Evolutionary conservation across 2,888 invertebrate species (phyloP).

Genomic region (Apamea crenata): DNA sequence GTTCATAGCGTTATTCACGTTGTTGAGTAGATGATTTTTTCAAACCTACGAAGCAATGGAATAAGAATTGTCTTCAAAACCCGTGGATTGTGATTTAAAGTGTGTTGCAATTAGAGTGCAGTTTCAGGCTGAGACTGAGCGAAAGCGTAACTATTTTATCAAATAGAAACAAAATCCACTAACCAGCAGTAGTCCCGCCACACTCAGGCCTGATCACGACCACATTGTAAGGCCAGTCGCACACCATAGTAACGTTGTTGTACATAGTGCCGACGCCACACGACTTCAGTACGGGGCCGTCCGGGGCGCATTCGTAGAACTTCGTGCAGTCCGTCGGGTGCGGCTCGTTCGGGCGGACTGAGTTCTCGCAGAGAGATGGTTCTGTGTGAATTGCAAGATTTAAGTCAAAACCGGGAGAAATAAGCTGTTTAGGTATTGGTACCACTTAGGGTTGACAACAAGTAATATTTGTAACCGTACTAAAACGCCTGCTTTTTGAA

Average conservation of each 20-base stretch:
- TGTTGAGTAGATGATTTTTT: not conserved
- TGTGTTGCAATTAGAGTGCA: not conserved
- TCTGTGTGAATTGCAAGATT: constrained; percentile 61
- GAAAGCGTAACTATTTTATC: too few species aligned
- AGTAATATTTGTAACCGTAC: too few species aligned
- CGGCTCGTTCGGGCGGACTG: constrained; percentile 89
- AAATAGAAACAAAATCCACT: not conserved
- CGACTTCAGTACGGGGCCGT: constrained; percentile 90
- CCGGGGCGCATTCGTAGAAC: constrained; percentile 92
- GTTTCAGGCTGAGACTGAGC: not conserved
- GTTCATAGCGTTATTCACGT: not conserved
- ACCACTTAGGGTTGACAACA: too few species aligned
- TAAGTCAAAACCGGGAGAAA: too few species aligned
- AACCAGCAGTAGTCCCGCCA: constrained; percentile 64
- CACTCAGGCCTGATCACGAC: constrained; percentile 91
- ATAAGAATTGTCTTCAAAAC: not conserved
- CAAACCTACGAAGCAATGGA: not conserved
- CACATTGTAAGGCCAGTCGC: constrained; percentile 92
- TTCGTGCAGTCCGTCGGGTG: constrained; percentile 92
- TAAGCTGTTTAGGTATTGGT: too few species aligned
- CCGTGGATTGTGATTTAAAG: not conserved
- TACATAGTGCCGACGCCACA: constrained; percentile 92
- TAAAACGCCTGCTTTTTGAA: too few species aligned
- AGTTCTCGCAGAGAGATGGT: constrained; percentile 83
- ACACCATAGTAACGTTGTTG: constrained; percentile 91